Conservation (phyloP, 2,797 vertebrate genomes). For the Myripristis murdjan region DNA sequence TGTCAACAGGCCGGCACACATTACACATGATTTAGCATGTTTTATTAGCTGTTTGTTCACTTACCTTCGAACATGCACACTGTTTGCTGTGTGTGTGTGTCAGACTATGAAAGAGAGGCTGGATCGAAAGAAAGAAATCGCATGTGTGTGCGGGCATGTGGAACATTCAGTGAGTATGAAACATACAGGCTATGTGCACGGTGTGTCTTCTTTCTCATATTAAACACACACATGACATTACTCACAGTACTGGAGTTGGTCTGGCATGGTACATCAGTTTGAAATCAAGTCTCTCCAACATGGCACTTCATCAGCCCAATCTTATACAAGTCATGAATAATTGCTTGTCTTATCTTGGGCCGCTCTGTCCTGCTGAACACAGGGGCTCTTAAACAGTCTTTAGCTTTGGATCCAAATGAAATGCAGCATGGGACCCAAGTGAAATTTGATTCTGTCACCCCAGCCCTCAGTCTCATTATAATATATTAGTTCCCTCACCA, state of each 20-base stretch:
- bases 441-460: constrained; percentile 52
- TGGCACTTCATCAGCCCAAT: neutral
- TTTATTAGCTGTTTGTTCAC: constrained; percentile 26
- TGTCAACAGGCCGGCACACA: constrained; percentile 3
- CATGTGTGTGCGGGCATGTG: neutral
- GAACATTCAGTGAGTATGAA: too few species aligned
- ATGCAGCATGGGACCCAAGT: constrained; percentile 42
- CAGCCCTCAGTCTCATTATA: constrained; percentile 52
- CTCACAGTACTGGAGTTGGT: neutral
- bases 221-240: too few species aligned
- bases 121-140: neutral
- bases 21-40: neutral
- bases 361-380: constrained; percentile 30
- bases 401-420: constrained; percentile 40
- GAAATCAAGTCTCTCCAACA: too few species aligned
- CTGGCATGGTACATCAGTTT: neutral
- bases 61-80: constrained; percentile 9
- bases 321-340: constrained; percentile 15
- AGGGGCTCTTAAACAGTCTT: constrained; percentile 22
- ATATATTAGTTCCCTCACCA: constrained; percentile 52
- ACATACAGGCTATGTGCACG: too few species aligned
- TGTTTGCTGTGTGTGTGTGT: too few species aligned
- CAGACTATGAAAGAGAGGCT: too few species aligned
- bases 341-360: constrained; percentile 19
- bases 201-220: too few species aligned